Evolutionary conservation across 2,888 invertebrate species (phyloP), one percentile per base, ranked within the genome.

Genomic region (Euspilapteryx auroguttella): DNA sequence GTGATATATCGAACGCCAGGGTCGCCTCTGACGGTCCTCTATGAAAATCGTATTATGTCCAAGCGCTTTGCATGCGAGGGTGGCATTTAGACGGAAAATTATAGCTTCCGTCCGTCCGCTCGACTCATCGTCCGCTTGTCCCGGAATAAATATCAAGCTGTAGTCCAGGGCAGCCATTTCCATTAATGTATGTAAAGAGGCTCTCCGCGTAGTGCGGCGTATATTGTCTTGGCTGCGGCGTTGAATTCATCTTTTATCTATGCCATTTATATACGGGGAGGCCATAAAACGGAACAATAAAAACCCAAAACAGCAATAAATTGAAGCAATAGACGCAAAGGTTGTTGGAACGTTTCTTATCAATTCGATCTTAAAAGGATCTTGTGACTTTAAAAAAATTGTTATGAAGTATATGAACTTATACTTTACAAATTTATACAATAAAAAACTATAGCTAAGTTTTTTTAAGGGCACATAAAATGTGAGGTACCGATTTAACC

Each of bases 251-350:
- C 68, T 71, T 71, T 62, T 75, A 73, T 71, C 75, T 71, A 55
- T 61, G 59, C 64, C 64, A 73, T 75, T 75, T 75, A 75, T 73
- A 64, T 51, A 63, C 64, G 69, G 56, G 56, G 54, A 69, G 66
- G 75, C 68, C 68, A 69, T 77, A 77, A 77, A 77, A 73, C 73
- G 69, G 68, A 77, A 77, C 77, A 77, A 77, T 77, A 77, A 77
- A 77, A 77, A 76, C 75, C 75, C 76, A 76, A 77, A 77, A 77
- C 77, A 77, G 73, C 68, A 66, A 77, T 77, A 77, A 76, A 77
- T 77, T 77, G 71, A 58, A 63, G 71, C 69, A 73, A 75, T 73
- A 73, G 73, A 69, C 64, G 75, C 73, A 63, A 69, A 75, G 75
- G 75, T 68, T 8, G n/a, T n/a, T 73, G 62, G 61, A 66, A 58